phyloP scores from a whole-genome alignment of 92 coral and sea anemone species.

The Porites divaricata region DNA sequence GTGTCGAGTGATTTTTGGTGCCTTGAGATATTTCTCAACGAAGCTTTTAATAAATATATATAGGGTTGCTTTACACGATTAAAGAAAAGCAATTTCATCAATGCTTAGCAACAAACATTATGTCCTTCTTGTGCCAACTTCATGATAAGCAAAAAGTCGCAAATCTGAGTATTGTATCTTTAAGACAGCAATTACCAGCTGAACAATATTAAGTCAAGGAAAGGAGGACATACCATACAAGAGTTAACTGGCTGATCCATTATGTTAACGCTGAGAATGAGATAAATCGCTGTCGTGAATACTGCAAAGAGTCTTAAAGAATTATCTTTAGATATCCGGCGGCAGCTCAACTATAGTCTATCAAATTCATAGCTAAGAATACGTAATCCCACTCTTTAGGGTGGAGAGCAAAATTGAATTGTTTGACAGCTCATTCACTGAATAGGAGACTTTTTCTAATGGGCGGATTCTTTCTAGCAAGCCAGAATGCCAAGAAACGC shows the following conservation, averaged over 20 bases:
- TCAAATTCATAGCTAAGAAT: conserved; percentile 1
- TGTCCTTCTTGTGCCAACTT: too few species aligned
- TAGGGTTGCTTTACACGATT: too few species aligned
- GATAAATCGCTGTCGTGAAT: not conserved
- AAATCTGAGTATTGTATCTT: not conserved
- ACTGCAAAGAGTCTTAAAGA: too few species aligned
- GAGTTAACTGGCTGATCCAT: not conserved
- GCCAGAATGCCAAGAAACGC: not conserved
- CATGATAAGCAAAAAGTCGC: too few species aligned
- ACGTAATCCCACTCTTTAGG: not conserved
- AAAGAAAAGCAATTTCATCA: too few species aligned
- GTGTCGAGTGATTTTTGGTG: too few species aligned
- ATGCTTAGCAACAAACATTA: too few species aligned
- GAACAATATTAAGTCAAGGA: not conserved
- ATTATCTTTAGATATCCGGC: not conserved
- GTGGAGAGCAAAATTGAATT: not conserved
- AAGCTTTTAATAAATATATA: too few species aligned
- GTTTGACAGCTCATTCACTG: too few species aligned
- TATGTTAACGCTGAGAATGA: not conserved
- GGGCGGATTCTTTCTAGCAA: not conserved
- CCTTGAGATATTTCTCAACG: too few species aligned
- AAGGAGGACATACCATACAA: conserved; percentile 19
- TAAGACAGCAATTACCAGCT: not conserved
- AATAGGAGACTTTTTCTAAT: too few species aligned
- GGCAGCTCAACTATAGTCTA: not conserved